Evolutionary conservation across 2,888 invertebrate species (phyloP), one percentile per base, ranked within the genome.

Genomic region (Tetanocera ferruginea): DNA sequence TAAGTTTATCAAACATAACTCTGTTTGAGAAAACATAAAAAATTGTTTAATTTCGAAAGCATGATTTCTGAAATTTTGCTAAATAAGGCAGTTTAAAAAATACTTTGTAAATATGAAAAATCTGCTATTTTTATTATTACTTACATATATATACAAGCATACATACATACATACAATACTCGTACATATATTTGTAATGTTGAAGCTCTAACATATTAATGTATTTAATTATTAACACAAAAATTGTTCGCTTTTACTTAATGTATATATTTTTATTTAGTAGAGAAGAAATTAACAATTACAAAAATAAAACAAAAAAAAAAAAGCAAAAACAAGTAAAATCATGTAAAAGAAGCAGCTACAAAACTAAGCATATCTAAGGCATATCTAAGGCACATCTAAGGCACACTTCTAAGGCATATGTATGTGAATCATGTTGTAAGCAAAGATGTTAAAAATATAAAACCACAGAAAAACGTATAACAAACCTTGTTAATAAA

Each of bases 211-310:
- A 34, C 66, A 52, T 34, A 76, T 72, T 19, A 62, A 55, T 72
- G 57, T 57, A 52, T 28, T 49, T 17, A 57, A 83, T 82, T 79
- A 77, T 78, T 79, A 67, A 78, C 66, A 64, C 49, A 19, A 51
- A 28, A 23, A 34, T 72, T 31, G 62, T 31, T 69, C 74, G 73
- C 51, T 85, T 84, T 83, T 87, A 86, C 88, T 86, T 87, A 87
- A 86, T 86, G 86, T 86, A 86, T 83, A 86, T 86, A 87, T 81
- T 82, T 70, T 74, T 81, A 76, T 73, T 75, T 76, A 60, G 60
- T 49, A 74, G 69, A 55, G 60, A 69, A 71, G 52, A 66, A 69
- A 77, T 17, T 28, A n/a, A n/a, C n/a, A n/a, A n/a, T n/a, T 51
- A 74, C 34, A 60, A 19, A 52, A 73, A 76, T 43, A 49, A 71